Base-by-base conservation (phyloP, 2,113 vertebrate genomes). In the Cepphus grylle region DNA sequence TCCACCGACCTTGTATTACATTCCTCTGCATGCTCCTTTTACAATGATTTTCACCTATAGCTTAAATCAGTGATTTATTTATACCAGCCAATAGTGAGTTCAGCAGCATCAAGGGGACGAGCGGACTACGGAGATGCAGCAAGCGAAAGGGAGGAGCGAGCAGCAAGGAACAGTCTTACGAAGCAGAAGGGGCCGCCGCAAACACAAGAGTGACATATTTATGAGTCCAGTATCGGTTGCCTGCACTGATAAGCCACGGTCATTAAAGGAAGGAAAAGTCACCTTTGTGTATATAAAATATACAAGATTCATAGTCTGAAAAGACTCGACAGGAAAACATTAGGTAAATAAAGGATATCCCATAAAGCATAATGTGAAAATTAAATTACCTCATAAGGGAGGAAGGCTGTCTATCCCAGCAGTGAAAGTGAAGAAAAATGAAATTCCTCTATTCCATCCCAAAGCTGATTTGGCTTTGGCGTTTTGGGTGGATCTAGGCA, bases 301-400 rank as follows among this genome's bases (percentile, higher is more conserved):
- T 97, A 97, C 93, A 96, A 97, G 97, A 98, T 96, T 97, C 97
- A 92, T 96, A 96, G 97, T 95, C 97, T 98, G 96, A 98, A 98
- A 98, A 95, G 96, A 97, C 97, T 96, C 76, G 81, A 97, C 98
- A 98, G 98, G 98, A 98, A 98, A 98, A 55, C 94, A 98, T 98
- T 98, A 96, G 98, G 98, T 98, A 98, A 98, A 98, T 98, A 98
- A 96, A 98, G 98, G 97, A 98, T 98, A 98, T 98, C 98, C 98
- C 97, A 98, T 97, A 96, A 98, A 98, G 96, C 96, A 96, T 98
- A 96, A 98, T 98, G 96, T 92, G 97, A 98, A 97, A 97, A 98
- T 96, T 96, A 92, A 97, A 96, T 96, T 97, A 96, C 97, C 97
- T 95, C 94, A 94, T 93, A 91, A 95, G 96, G 61, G 96, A 96